Conservation (phyloP, 2,797 vertebrate genomes). For the Loris lydekkerianus region DNA sequence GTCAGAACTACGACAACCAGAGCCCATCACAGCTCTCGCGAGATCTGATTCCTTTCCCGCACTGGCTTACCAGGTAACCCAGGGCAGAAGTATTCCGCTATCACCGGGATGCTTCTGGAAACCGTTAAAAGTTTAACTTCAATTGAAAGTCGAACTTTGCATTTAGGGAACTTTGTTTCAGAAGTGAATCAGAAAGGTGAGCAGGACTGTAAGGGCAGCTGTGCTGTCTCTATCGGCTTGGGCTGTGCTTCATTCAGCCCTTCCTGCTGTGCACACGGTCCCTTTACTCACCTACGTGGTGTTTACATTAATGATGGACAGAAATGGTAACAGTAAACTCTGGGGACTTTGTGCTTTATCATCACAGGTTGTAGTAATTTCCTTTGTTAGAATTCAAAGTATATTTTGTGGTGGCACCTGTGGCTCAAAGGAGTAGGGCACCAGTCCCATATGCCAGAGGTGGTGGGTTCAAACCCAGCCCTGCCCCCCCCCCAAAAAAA, state of each 20-base stretch:
- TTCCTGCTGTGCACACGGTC: background rate
- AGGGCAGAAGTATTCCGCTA: background rate
- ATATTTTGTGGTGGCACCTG: no score
- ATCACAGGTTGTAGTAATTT: background rate
- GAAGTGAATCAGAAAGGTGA: background rate
- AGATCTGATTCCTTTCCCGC: background rate
- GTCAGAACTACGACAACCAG: background rate
- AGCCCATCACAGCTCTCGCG: background rate
- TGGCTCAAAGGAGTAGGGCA: no score
- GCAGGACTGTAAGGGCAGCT: background rate
- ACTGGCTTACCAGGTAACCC: background rate
- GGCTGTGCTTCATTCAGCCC: background rate
- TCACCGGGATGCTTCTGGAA: background rate
- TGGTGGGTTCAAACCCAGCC: no score
- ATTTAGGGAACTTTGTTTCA: background rate
- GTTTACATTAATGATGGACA: background rate
- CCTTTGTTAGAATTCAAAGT: background rate
- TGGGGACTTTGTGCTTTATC: background rate
- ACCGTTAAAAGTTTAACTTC: background rate
- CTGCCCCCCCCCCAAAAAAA: no score
- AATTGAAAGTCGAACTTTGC: background rate
- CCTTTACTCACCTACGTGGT: no score
- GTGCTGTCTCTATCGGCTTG: background rate
- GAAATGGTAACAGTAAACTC: background rate
- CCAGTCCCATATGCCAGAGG: no score